A percentile compares a stretch with the other conserved stretches of the same genome.
Conservation (phyloP, 2,113 vertebrate species). For the Sclerurus mexicanus region DNA sequence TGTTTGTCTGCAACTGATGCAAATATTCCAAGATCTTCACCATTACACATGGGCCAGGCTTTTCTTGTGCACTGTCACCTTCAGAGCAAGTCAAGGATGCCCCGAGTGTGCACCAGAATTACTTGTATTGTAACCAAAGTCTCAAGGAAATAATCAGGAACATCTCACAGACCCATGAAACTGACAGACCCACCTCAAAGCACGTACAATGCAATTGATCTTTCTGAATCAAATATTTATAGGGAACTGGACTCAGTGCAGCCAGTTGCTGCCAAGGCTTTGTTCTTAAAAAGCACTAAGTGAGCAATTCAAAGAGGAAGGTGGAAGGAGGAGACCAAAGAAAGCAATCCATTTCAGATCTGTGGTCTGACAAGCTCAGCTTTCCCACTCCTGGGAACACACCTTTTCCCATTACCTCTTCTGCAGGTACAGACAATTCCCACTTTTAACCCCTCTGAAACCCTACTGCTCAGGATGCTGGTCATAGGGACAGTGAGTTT, state of each 20-base stretch:
- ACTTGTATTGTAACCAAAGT: not conserved
- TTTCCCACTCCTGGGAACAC: not conserved
- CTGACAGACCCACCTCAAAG: not conserved
- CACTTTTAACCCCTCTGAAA: not conserved
- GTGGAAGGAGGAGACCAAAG: not conserved
- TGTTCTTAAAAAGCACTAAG: conserved; percentile 38
- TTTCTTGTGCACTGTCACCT: not conserved
- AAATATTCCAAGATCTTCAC: not conserved
- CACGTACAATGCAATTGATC: not conserved
- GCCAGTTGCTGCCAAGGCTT: not conserved
- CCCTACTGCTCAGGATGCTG: not conserved
- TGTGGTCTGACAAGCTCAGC: not conserved
- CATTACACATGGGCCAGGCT: fast-evolving
- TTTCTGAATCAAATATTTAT: conserved; percentile 37
- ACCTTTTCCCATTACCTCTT: not conserved
- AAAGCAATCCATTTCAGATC: not conserved
- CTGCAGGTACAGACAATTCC: not conserved
- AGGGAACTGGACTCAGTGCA: not conserved
- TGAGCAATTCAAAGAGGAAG: not conserved
- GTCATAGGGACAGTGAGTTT: not conserved
- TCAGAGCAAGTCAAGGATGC: not conserved
- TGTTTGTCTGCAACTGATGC: not conserved
- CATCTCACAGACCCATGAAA: not conserved
- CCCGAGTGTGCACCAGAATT: not conserved
- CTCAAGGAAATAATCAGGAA: not conserved